A percentile compares a stretch with the other conserved stretches of the same genome.
Evolutionary conservation across 2,888 invertebrate genomes (phyloP).

Genomic region (Balanococcus diminutus): DNA sequence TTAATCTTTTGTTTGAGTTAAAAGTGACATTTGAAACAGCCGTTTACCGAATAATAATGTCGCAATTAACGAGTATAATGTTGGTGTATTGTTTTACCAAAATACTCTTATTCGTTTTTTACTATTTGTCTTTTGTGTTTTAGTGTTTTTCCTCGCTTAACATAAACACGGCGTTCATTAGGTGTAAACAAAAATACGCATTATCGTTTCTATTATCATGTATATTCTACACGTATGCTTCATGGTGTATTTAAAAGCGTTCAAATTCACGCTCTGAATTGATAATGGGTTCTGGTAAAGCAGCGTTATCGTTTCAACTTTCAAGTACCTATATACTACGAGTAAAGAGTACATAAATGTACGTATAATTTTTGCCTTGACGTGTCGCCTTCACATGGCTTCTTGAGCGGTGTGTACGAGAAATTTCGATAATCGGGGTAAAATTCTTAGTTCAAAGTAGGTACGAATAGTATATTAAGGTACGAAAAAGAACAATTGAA

Average conservation of each 20-base stretch:
- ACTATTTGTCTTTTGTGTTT: not conserved
- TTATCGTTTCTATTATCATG: conserved; percentile 36
- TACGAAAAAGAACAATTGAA: no score
- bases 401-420: no score
- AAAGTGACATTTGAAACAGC: conserved; percentile 54
- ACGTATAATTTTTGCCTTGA: no score
- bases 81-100: conserved; percentile 44
- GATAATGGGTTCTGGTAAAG: not conserved
- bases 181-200: conserved; percentile 52
- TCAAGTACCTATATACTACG: no score
- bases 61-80: conserved; percentile 53
- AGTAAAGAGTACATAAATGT: no score
- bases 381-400: no score
- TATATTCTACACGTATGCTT: conserved; percentile 19
- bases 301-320: not conserved
- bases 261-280: conserved; percentile 26
- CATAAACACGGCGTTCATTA: conserved; percentile 48
- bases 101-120: conserved; percentile 47
- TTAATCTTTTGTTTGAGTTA: conserved; percentile 54
- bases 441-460: no score
- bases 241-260: not conserved
- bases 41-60: conserved; percentile 53
- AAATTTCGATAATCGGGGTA: no score
- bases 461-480: no score
- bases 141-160: conserved; percentile 19